These are phyloP conservation scores for Noctilio leporinus DNA, from an alignment of 2,113 vertebrate species.

Conservation along the genomic window DNA sequence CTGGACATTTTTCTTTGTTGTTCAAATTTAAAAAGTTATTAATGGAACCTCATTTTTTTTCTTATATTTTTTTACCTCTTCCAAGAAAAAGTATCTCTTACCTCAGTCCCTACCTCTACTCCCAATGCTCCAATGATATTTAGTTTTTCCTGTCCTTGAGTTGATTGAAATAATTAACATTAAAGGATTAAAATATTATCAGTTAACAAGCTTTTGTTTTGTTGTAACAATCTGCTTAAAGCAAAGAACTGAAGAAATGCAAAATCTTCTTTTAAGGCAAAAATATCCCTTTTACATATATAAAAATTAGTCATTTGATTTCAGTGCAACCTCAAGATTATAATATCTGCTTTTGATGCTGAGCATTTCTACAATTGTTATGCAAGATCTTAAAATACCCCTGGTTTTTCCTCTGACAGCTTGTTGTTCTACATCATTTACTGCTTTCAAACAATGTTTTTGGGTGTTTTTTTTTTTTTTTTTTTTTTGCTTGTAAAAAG, in stretches of 20 bases:
- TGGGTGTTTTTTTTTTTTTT: no score
- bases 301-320: background rate
- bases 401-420: constrained; percentile 52
- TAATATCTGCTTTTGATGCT: background rate
- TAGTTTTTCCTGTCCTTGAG: background rate
- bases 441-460: constrained; percentile 61
- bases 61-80: background rate
- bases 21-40: background rate
- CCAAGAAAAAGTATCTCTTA: background rate
- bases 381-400: constrained; percentile 43
- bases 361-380: constrained; percentile 48
- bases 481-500: background rate
- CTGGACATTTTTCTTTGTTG: background rate
- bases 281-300: background rate
- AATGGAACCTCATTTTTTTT: background rate
- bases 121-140: background rate
- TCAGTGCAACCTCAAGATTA: background rate
- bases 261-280: background rate
- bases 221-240: background rate
- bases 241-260: background rate
- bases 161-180: background rate
- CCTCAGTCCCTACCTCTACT: background rate
- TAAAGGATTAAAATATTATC: background rate
- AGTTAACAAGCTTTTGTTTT: background rate
- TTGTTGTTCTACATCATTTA: constrained; percentile 69